Evolutionary conservation across 2,113 vertebrate genomes (phyloP), one percentile per base, ranked within the genome.

Genomic region (Gavialis gangeticus): DNA sequence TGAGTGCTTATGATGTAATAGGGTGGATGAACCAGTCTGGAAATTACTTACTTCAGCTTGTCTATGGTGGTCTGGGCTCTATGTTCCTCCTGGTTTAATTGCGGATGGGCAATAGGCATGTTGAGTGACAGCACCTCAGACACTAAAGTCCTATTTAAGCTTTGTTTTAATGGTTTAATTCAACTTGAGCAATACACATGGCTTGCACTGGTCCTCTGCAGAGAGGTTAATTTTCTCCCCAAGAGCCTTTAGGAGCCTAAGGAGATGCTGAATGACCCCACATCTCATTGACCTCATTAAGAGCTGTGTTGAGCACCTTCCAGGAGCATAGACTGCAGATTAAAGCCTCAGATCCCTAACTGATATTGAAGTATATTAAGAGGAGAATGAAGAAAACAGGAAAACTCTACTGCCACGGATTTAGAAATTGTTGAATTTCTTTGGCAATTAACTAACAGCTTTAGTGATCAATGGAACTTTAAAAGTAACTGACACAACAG

Each of bases 71-170:
- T 80, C 78, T 78, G 62, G 62, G 62, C 25, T 46, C 8, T 2
- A 0, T 30, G 27, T 55, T 69, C 57, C 27, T 91, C 82, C 21
- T 0, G 0, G 59, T 69, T 13, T 22, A 21, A 30, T 12, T 71
- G 19, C 2, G 30, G 21, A 37, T 0, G 8, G 9, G 27, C 84
- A 87, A 56, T 37, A 71, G 22, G 28, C 10, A 78, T 90, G 63
- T 90, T 28, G 63, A 64, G 63, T 95, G 80, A 84, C 59, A 82
- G 63, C 76, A 56, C 11, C 10, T 80, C 67, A 91, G 34, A 4
- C 69, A 89, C 22, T 34, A 0, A 0, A 25, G 93, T 82, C 2
- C 37, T 34, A 79, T 6, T 71, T 37, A 79, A 90, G 56, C 15
- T 19, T 79, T 82, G 37, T n/a, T 91, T 59, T 90, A 63, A 69